Base-by-base conservation (phyloP, 2,797 vertebrate species). In the Acanthurus tractus region DNA sequence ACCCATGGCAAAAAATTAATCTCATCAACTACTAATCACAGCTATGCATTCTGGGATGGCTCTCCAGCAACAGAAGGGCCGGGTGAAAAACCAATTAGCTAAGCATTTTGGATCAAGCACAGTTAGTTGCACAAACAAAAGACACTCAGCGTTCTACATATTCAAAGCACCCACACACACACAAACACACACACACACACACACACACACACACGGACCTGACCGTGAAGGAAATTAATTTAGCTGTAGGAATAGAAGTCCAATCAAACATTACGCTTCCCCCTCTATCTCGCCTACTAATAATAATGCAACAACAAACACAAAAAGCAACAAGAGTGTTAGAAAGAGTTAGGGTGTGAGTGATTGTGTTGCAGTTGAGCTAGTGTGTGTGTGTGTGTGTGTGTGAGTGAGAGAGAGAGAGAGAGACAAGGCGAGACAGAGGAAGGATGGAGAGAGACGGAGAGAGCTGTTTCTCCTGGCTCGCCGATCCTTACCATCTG, bases 401-500 rank as follows among this genome's bases (percentile, higher is more conserved):
- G 40, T 42, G 40, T 13, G 40, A 11, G 40, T 42, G 29, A 34
- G 29, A 34, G 29, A 6, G 29, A 34, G 29, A 34, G 29, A 34
- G 29, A 54, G 52, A 68, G 25, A 58, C 18, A 59, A 49, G 72
- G 74, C 1, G 42, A 82, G 79, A 44, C 45, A 79, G 79, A 70
- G 29, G 78, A 57, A 36, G 46, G 59, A 66, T 12, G 20, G 48
- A 59, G 48, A 76, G 46, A 62, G 61, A 61, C 55, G 62, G 74
- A 74, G 78, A 81, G 79, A 81, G 83, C 61, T 46, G 65, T 78
- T 76, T 88, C 78, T 86, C 78, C 88, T 92, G 91, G 91, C 89
- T 86, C 66, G 56, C 61, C 52, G 40, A 79, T 88, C 77, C 97
- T 97, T 96, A 99, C 98, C 98, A 40, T 99, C 97, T 8, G 97